Evolutionary conservation across 2,888 invertebrate genomes (phyloP), one percentile per base, ranked within the genome.

Genomic region (Heliconius erato): DNA sequence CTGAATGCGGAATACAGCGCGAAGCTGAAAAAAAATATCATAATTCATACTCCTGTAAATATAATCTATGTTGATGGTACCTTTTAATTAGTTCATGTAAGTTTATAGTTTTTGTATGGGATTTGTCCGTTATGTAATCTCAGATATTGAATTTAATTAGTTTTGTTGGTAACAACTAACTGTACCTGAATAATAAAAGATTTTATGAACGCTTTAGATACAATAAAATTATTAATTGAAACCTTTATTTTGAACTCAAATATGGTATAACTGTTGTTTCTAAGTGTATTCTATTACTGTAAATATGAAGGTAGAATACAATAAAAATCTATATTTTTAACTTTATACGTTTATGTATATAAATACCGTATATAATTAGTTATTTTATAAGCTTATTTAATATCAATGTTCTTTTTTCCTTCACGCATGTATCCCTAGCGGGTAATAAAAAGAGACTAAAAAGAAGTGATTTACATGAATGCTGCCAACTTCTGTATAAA

Each of bases 21-120:
- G 49, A 49, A 49, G 14, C 49, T 49, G 14, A 16, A 49, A 14
- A 14, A 49, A 49, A 5, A 84, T 80, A 71, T 74, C 82, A 77
- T 82, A 76, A 80, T 79, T 84, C 80, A 84, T 83, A 77, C 67
- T 80, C 82, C 82, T 79, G 82, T 49, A 84, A 83, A 78, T 65
- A 44, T 40, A 65, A n/a, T 77, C 40, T 65, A 72, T 79, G 69
- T 71, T 74, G 63, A 16, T 32, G 2, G 32, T 59, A 3, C 3
- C 9, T 28, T 80, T 81, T 79, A 76, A 81, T 82, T 71, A 63
- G 44, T 65, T 67, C 49, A 78, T 74, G 78, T 72, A 79, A 23
- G 80, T 82, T 84, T 72, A 82, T 78, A 49, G 69, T 82, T 78
- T 82, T 74, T 82, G 79, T 84, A 80, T 80, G 76, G 19, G n/a